These are phyloP conservation scores for Parnassius apollo DNA, from an alignment of 2,888 invertebrate genomes.

Conservation along the genomic window DNA sequence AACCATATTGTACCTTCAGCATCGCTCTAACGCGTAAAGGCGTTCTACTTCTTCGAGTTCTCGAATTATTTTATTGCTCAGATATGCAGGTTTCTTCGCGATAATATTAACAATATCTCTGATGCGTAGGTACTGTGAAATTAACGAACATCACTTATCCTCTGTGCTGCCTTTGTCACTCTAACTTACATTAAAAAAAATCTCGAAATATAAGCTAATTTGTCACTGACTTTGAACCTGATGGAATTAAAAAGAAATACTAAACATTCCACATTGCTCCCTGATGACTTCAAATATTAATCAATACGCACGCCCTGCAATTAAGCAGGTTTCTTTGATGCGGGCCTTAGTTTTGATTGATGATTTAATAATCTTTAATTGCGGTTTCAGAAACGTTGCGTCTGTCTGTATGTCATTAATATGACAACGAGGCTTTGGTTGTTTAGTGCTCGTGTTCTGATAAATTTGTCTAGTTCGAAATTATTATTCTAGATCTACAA, in stretches of 20 bases:
- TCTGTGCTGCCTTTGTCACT: too few species aligned
- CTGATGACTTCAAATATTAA: conserved; percentile 35
- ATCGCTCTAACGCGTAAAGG: too few species aligned
- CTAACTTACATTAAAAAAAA: too few species aligned
- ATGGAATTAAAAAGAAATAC: conserved; percentile 4
- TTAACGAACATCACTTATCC: too few species aligned
- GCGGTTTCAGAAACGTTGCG: conserved; percentile 40
- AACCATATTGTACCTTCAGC: too few species aligned
- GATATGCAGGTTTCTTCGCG: too few species aligned
- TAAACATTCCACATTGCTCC: conserved; percentile 10
- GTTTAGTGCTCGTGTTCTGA: background rate
- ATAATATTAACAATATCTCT: too few species aligned
- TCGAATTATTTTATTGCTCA: too few species aligned
- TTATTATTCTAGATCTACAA: background rate
- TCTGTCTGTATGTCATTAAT: conserved; percentile 25
- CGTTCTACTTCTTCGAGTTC: too few species aligned
- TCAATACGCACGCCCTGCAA: conserved; percentile 50
- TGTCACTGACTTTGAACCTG: conserved; percentile 15
- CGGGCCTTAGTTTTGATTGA: conserved; percentile 54
- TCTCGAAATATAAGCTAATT: background rate
- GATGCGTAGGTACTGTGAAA: too few species aligned
- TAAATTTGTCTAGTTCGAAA: conserved; percentile 5
- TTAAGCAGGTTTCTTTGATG: conserved; percentile 42
- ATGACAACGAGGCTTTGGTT: background rate
- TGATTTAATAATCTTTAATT: conserved; percentile 61